Evolutionary conservation across 2,113 vertebrate species (phyloP), one percentile per base, ranked within the genome.

Genomic region (Brachyhypopomus occidentalis): DNA sequence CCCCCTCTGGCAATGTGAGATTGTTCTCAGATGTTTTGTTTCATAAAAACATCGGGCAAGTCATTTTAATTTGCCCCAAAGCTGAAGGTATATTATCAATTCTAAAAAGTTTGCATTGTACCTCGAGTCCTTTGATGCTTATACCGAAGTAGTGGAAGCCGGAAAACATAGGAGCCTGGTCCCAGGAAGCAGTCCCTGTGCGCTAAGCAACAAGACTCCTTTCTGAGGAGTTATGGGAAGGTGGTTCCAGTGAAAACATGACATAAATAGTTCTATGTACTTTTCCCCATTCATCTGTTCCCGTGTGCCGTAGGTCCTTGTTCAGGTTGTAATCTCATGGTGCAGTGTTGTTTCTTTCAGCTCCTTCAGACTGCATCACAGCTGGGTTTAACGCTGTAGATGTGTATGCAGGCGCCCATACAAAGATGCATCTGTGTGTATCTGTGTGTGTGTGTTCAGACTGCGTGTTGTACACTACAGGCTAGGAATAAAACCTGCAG

Each of bases 321-420:
- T 77, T 77, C 62, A 55, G 60, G 62, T 27, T 70, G 20, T 41
- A 20, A 38, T 38, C 66, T 41, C 66, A 20, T 66, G 22, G 16
- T 67, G 20, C 30, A 67, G 64, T 67, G 16, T 67, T 34, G n/a
- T n/a, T 70, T 12, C 16, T n/a, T 41, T n/a, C n/a, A n/a, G 41
- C 19, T 22, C 23, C 20, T 41, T 1, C 22, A 41, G 66, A 27
- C 64, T 67, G 34, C 36, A 34, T 38, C 64, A 36, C 6, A 67
- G 64, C 64, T 67, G 30, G 36, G 62, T 30, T 64, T 64, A 6
- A 30, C 62, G 12, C 27, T 23, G 22, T 27, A 63, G 12, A 66
- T 67, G 34, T 70, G 34, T 70, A 4, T 41, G 66, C 20, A 22
- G 66, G 17, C 8, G 64, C 56, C 20, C 1, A 22, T 60, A 60